These are phyloP conservation scores for Pelodiscus sinensis DNA, from an alignment of 2,113 vertebrate species.

Conservation along the genomic window DNA sequence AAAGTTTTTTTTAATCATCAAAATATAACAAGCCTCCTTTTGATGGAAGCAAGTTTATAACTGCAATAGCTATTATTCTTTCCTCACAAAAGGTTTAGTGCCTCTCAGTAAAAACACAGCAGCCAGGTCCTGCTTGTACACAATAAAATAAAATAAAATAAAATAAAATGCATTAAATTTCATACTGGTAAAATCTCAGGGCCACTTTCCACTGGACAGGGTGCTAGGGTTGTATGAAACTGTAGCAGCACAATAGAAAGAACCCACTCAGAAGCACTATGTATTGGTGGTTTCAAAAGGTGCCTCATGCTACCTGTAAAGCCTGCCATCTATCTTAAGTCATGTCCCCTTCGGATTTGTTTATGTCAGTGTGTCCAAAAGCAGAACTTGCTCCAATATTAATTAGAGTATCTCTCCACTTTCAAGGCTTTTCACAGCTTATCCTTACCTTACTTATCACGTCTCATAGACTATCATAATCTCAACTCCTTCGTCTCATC, in stretches of 20 bases:
- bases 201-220: not conserved
- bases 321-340: not conserved
- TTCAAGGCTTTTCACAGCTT: not conserved
- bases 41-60: not conserved
- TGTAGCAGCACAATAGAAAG: not conserved
- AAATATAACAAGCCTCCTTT: not conserved
- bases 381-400: not conserved
- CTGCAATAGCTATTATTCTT: not conserved
- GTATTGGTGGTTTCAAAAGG: not conserved
- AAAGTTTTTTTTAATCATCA: not conserved
- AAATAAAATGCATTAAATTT: not conserved
- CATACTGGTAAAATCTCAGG: not conserved
- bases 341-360: not conserved
- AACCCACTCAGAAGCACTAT: not conserved
- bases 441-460: not conserved
- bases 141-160: constrained; percentile 15
- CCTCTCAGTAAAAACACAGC: not conserved
- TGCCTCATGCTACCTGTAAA: not conserved
- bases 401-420: not conserved
- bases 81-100: not conserved
- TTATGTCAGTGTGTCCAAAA: not conserved
- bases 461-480: not conserved
- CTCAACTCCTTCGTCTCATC: not conserved
- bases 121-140: not conserved
- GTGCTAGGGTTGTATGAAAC: not conserved